Conservation (phyloP, 2,888 invertebrate genomes). For the Idaea biselata region DNA sequence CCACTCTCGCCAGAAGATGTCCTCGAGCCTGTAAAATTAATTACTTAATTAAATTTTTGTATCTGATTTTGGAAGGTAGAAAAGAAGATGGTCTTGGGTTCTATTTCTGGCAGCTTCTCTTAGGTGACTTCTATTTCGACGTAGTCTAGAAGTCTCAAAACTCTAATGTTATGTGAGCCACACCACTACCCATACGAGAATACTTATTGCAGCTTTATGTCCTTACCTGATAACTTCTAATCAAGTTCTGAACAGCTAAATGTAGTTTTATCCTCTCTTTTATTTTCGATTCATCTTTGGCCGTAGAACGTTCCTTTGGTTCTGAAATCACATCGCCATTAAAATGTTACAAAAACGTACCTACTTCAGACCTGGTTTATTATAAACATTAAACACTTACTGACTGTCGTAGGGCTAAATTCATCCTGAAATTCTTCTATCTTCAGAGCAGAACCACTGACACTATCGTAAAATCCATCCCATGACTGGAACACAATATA, state of each 20-base stretch:
- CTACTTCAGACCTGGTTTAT: not conserved
- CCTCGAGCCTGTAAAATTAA: slow-evolving; percentile 85
- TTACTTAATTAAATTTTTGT: no score
- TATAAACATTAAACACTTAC: slow-evolving; percentile 40
- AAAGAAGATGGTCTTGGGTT: no score
- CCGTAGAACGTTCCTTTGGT: slow-evolving; percentile 20
- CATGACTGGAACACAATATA: slow-evolving; percentile 53
- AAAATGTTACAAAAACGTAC: not conserved
- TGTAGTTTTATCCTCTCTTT: slow-evolving; percentile 64
- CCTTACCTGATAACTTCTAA: slow-evolving; percentile 82
- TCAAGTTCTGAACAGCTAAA: slow-evolving; percentile 85
- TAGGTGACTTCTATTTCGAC: no score
- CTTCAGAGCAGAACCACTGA: slow-evolving; percentile 51
- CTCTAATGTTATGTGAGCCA: no score
- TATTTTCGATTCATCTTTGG: slow-evolving; percentile 22
- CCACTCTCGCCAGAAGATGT: slow-evolving; percentile 90
- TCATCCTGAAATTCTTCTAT: slow-evolving; percentile 68
- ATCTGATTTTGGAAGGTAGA: no score
- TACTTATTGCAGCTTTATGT: not conserved
- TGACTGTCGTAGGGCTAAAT: slow-evolving; percentile 51
- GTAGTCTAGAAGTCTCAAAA: no score
- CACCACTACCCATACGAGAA: not conserved
- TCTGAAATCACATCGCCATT: slow-evolving; percentile 18
- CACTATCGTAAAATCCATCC: slow-evolving; percentile 66
- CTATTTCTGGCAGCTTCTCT: no score